Conservation (phyloP, 2,888 invertebrate species). For the Trichogramma dendrolimi region DNA sequence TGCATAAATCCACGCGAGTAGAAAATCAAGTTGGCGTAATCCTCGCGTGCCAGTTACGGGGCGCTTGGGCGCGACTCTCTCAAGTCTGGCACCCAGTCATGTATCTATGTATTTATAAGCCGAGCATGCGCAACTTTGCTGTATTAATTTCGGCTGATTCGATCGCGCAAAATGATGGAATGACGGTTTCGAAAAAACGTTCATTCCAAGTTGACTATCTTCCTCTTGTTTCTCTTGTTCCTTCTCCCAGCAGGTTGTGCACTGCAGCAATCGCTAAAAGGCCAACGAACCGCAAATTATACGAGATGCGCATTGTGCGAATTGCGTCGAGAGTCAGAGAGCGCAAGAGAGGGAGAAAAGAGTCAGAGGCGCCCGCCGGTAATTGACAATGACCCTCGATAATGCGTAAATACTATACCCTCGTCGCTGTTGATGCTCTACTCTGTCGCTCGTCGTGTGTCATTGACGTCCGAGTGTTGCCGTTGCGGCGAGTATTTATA, state of each 20-base stretch:
- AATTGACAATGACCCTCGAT: slow-evolving; percentile 34
- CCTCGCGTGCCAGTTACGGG: background rate
- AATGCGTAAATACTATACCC: slow-evolving; percentile 12
- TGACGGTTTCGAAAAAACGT: too few species aligned
- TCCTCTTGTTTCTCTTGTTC: too few species aligned
- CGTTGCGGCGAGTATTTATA: too few species aligned
- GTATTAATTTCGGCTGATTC: background rate
- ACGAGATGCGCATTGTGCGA: slow-evolving; percentile 2
- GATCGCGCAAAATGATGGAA: too few species aligned
- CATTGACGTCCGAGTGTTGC: too few species aligned
- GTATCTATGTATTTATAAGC: background rate
- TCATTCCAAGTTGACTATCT: too few species aligned
- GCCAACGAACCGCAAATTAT: slow-evolving; percentile 18
- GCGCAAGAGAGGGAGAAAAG: slow-evolving; percentile 10
- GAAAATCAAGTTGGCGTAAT: slow-evolving; percentile 26
- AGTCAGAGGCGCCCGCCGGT: slow-evolving; percentile 21
- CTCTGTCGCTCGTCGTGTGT: too few species aligned
- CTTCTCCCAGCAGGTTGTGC: background rate
- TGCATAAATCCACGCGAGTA: slow-evolving; percentile 22
- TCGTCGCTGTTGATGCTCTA: too few species aligned
- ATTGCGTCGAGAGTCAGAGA: slow-evolving; percentile 7
- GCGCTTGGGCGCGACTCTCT: slow-evolving; percentile 2
- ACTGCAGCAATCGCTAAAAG: slow-evolving; percentile 8
- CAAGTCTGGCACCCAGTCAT: slow-evolving; percentile 22
- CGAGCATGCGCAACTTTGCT: background rate